Conservation (phyloP, 35 echinoderm and acorn worm genomes). For the Lytechinus pictus region DNA sequence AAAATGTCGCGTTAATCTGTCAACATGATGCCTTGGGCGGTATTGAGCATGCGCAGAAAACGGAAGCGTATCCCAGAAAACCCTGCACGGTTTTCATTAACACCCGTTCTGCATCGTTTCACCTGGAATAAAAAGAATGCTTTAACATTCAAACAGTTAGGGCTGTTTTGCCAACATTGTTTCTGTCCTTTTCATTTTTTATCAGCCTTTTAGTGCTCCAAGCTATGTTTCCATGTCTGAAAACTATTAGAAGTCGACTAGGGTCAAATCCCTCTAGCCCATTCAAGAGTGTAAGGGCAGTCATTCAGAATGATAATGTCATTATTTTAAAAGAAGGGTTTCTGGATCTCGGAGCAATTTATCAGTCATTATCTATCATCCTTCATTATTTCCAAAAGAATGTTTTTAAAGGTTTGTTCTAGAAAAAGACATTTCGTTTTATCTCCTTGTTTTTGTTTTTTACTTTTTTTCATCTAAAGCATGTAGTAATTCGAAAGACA, state of each 20-base stretch:
- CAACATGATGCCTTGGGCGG: slow-evolving; percentile 39
- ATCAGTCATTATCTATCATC: background rate
- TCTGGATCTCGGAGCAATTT: background rate
- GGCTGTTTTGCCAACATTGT: slow-evolving; percentile 21
- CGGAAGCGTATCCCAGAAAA: slow-evolving; percentile 36
- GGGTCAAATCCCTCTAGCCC: background rate
- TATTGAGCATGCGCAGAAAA: slow-evolving; percentile 19
- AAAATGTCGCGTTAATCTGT: slow-evolving; percentile 28
- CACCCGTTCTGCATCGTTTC: slow-evolving; percentile 16
- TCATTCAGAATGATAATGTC: background rate
- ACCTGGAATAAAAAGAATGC: slow-evolving; percentile 20
- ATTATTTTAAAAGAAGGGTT: background rate
- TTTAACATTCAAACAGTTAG: background rate
- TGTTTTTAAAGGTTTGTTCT: background rate
- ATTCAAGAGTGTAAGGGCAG: background rate
- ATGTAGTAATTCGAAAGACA: no score
- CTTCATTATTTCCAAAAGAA: background rate
- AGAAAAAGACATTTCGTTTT: no score
- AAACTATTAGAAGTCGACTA: background rate
- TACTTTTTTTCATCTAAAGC: no score
- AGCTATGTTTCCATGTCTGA: slow-evolving; percentile 19
- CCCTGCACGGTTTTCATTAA: slow-evolving; percentile 23
- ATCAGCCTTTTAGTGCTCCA: background rate
- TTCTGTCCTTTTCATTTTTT: slow-evolving; percentile 6
- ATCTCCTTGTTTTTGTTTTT: no score